These are phyloP conservation scores for Drosophila arawakana DNA, from an alignment of 1,140 invertebrate genomes.

Conservation along the genomic window DNA sequence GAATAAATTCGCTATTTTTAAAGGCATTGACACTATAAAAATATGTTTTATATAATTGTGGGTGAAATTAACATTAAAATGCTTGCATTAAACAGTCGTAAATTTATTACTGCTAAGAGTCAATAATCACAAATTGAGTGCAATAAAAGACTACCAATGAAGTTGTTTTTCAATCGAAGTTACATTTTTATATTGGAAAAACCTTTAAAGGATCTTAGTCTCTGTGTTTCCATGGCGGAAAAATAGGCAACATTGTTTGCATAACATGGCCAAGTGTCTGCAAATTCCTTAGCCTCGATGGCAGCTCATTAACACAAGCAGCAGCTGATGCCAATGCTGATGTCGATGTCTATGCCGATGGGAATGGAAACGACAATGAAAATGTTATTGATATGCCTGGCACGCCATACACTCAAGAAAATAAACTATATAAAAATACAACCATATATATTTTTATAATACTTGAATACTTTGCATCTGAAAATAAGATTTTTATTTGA, in stretches of 20 bases:
- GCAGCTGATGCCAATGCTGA: slow-evolving; percentile 39
- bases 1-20: too few species aligned
- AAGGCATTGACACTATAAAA: too few species aligned
- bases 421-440: too few species aligned
- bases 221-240: not conserved
- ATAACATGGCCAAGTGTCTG: slow-evolving; percentile 35
- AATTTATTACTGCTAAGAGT: slow-evolving; percentile 1
- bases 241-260: slow-evolving; percentile 41
- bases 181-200: slow-evolving; percentile 3
- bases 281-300: slow-evolving; percentile 17
- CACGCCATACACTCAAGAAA: slow-evolving; percentile 38
- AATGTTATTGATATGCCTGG: slow-evolving; percentile 61
- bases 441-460: too few species aligned
- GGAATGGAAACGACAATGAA: slow-evolving; percentile 12
- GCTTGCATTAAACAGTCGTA: not conserved
- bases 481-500: too few species aligned
- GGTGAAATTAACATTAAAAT: too few species aligned
- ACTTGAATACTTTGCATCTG: too few species aligned
- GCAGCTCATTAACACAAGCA: slow-evolving; percentile 61
- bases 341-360: slow-evolving; percentile 1
- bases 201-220: slow-evolving; percentile 11
- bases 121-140: not conserved
- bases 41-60: too few species aligned
- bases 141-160: not conserved
- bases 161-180: slow-evolving; percentile 10